phyloP scores from a whole-genome alignment of 2,888 invertebrate species.

The Eubasilissa splendida region DNA sequence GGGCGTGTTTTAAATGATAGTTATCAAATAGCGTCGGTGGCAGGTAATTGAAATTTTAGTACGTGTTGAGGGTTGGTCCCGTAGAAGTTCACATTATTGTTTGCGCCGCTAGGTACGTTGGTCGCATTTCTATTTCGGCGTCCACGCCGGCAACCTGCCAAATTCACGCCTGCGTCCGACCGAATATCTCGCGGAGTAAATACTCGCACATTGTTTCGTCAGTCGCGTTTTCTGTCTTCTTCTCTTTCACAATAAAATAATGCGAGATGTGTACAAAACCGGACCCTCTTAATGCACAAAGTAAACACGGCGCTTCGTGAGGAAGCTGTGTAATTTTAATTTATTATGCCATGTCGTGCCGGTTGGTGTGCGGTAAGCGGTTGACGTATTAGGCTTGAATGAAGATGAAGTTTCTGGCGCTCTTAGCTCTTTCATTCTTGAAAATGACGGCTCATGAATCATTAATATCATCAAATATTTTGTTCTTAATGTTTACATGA shows the following conservation, averaged over 20 bases:
- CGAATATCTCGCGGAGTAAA: slow-evolving; percentile 29
- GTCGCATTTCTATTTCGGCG: slow-evolving; percentile 25
- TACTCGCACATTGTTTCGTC: slow-evolving; percentile 22
- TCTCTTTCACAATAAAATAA: slow-evolving; percentile 21
- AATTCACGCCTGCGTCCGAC: slow-evolving; percentile 9
- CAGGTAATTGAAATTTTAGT: too few species aligned
- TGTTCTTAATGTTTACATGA: too few species aligned
- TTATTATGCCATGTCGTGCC: too few species aligned
- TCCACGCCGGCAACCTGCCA: slow-evolving; percentile 12
- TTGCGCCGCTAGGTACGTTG: background rate
- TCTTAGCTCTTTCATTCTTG: background rate
- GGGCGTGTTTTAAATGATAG: too few species aligned
- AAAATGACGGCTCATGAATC: too few species aligned
- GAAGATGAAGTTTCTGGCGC: background rate
- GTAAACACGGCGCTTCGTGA: background rate
- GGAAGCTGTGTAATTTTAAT: background rate
- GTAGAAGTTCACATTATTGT: too few species aligned
- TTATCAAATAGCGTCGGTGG: too few species aligned
- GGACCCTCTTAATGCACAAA: background rate
- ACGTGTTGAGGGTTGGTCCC: too few species aligned
- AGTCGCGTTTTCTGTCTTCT: background rate
- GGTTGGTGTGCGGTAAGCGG: background rate
- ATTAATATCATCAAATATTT: too few species aligned
- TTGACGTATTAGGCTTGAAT: background rate
- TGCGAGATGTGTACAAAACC: background rate